These are phyloP conservation scores for Cardiocondyla obscurior DNA, from an alignment of 1,140 invertebrate genomes.

Conservation along the genomic window DNA sequence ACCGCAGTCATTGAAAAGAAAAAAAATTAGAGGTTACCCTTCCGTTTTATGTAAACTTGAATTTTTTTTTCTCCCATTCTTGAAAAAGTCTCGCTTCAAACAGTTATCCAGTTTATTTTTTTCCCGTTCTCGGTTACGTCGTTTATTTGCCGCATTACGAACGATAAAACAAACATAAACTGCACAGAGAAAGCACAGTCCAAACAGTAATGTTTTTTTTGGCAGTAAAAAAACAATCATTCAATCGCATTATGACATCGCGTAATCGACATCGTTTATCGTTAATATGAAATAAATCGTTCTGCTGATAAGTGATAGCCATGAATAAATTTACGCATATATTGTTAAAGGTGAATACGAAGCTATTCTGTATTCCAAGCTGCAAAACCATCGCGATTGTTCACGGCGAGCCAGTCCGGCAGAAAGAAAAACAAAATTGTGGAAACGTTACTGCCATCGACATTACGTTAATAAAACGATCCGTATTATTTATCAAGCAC, in stretches of 20 bases:
- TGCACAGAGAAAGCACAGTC: neutral
- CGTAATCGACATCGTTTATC: neutral
- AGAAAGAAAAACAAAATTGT: constrained; percentile 60
- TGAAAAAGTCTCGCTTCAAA: neutral
- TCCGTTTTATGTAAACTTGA: neutral
- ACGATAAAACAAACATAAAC: neutral
- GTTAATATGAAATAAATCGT: constrained; percentile 21
- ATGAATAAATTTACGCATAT: constrained; percentile 29
- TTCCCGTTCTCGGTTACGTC: too few species aligned
- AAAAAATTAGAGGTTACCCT: constrained; percentile 27
- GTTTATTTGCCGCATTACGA: neutral
- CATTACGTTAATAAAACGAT: constrained; percentile 63
- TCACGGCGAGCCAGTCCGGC: neutral
- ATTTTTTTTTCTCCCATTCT: neutral
- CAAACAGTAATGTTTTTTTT: neutral
- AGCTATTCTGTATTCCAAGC: neutral
- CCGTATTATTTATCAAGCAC: constrained; percentile 53
- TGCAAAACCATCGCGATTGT: constrained; percentile 53
- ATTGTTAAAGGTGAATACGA: constrained; percentile 21
- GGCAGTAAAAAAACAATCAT: neutral
- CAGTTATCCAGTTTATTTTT: neutral
- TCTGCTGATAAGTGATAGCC: constrained; percentile 13
- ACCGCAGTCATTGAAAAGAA: neutral
- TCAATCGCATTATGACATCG: neutral
- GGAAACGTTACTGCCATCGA: constrained; percentile 57